Evolutionary conservation across 2,113 vertebrate species (phyloP).

Genomic region (Dermatemys mawii): DNA sequence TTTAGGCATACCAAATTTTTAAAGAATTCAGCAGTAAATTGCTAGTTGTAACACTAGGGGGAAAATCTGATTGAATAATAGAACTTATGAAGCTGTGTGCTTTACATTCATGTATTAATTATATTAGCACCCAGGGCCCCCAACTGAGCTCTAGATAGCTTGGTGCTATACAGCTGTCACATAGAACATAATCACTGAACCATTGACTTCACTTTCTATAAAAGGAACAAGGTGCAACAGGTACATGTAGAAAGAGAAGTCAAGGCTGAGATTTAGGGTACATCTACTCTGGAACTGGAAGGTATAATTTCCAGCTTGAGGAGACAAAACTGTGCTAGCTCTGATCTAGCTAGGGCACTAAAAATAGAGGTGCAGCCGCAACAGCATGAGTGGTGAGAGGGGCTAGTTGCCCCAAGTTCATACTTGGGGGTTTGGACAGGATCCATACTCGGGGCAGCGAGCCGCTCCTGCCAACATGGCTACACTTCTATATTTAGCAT

Average conservation of each 20-base stretch:
- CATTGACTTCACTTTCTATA: background rate
- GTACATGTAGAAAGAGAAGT: background rate
- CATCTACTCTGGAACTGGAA: background rate
- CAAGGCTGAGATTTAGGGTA: background rate
- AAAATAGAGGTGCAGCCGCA: background rate
- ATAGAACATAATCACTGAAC: background rate
- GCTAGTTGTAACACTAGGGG: background rate
- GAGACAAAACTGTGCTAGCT: background rate
- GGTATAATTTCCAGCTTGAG: background rate
- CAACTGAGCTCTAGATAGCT: background rate
- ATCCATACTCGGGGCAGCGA: background rate
- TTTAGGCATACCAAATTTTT: background rate
- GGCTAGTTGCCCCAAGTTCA: background rate
- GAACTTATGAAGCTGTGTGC: background rate
- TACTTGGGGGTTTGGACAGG: background rate
- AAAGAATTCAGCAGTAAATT: background rate
- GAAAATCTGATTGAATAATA: background rate
- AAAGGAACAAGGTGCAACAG: background rate
- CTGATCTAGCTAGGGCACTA: background rate
- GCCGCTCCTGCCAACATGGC: background rate
- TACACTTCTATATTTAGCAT: background rate
- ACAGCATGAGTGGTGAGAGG: background rate
- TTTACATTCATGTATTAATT: background rate
- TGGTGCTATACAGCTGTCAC: background rate
- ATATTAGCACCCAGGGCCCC: accelerated